Evolutionary conservation across 2,888 invertebrate species (phyloP).

Genomic region (Prosapia bicincta): DNA sequence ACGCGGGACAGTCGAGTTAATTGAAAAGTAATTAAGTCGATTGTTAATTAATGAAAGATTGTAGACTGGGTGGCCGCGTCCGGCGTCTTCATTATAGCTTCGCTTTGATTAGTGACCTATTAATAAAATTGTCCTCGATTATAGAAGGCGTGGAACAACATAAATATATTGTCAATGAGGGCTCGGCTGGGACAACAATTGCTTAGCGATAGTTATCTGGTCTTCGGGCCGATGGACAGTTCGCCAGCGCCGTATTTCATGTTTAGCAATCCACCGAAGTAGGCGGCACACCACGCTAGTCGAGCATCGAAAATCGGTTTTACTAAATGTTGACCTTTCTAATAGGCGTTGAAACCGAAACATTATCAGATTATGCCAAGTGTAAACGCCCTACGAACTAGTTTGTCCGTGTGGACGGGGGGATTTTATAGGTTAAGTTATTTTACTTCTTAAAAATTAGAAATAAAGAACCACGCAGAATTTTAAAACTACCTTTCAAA

Average conservation of each 20-base stretch:
- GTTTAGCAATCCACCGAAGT: background rate
- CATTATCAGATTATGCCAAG: too few relatives aligned
- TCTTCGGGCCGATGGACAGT: background rate
- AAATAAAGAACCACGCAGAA: too few relatives aligned
- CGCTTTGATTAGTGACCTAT: background rate
- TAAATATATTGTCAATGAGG: background rate
- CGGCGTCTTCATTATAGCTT: background rate
- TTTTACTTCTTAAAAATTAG: too few relatives aligned
- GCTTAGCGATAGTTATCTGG: background rate
- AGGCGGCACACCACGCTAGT: background rate
- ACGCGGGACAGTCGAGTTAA: slow-evolving; percentile 13
- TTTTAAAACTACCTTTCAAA: too few relatives aligned
- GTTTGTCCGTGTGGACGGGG: too few relatives aligned
- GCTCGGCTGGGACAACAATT: background rate
- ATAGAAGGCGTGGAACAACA: background rate
- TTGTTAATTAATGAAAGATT: slow-evolving; percentile 2
- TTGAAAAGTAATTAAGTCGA: slow-evolving; percentile 12
- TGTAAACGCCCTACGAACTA: too few relatives aligned
- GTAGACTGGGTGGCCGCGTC: background rate
- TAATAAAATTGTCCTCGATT: background rate
- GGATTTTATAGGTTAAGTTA: too few relatives aligned
- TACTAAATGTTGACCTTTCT: too few relatives aligned
- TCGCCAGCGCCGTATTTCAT: background rate
- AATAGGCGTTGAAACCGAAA: too few relatives aligned
- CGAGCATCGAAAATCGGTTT: too few relatives aligned